Base-by-base conservation (phyloP, 2,797 vertebrate genomes). In the Hozukius guyotensis region DNA sequence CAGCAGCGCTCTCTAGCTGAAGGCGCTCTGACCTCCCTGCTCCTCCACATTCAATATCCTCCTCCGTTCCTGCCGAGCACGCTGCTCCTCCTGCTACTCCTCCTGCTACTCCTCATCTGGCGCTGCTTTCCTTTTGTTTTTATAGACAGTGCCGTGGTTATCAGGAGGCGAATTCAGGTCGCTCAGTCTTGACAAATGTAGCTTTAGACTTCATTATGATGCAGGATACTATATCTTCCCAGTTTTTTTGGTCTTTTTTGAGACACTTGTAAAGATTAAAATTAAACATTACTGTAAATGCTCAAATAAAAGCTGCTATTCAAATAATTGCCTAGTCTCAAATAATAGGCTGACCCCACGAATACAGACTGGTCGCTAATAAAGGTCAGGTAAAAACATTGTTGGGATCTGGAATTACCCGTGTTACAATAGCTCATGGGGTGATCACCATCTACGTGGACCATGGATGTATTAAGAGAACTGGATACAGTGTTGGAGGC, bases 1-100 rank as follows among this genome's bases (percentile, higher is more conserved):
- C 16, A 52, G 69, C 46, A 20, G 49, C 20, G 75, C 65, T 55
- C 65, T 55, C 2, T 46, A 71, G 32, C 78, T 73, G 24, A 61
- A 55, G 72, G 81, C 69, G 2, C 42, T 36, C 8, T 60, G 76
- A 66, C 79, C 79, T 49, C 29, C 62, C 29, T 68, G 24, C 63
- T 69, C 66, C 36, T 72, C 42, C 36, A n/a, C 46, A 11, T 64
- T 24, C 36, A 63, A 64, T 52, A 22, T 56, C 34, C 18, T 61
- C 70, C 53, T 49, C 31, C 5, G 4, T 53, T 49, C 11, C 63
- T 52, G 4, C 31, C 6, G 16, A 60, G 6, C 49, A 8, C 6
- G 1, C 57, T n/a, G 9, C 18, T 24, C 2, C 14, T 24, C 3
- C 42, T 60, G 12, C 53, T 20, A 18, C 18, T 24, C 2, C 14